Percentiles rank a stretch among this genome's conserved stretches.
Conservation (phyloP, 2,888 invertebrate species). For the Lordiphosa andalusiaca region DNA sequence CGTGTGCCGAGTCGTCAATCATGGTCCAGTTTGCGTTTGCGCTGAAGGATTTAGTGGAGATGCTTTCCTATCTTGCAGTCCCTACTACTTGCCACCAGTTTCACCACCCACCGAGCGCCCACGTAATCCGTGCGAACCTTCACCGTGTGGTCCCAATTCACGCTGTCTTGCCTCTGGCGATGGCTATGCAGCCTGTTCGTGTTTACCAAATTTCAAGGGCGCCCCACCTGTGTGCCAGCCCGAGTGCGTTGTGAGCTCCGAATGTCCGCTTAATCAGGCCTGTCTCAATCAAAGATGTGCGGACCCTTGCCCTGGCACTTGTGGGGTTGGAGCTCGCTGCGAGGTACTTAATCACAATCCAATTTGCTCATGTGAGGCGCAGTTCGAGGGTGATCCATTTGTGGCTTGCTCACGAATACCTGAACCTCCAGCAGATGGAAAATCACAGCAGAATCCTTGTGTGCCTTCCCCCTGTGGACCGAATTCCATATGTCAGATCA, state of each 20-base stretch:
- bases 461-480: slow-evolving; percentile 87
- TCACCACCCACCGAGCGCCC: slow-evolving; percentile 65
- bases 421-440: slow-evolving; percentile 69
- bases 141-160: slow-evolving; percentile 90
- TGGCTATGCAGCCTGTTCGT: slow-evolving; percentile 89
- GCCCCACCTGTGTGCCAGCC: slow-evolving; percentile 91
- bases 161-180: slow-evolving; percentile 86
- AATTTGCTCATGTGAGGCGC: slow-evolving; percentile 89
- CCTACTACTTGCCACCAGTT: slow-evolving; percentile 78
- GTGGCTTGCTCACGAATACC: slow-evolving; percentile 82
- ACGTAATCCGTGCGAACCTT: slow-evolving; percentile 88
- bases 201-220: slow-evolving; percentile 88
- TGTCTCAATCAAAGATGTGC: slow-evolving; percentile 90
- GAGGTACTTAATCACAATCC: slow-evolving; percentile 92
- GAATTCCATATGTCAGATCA: slow-evolving; percentile 91
- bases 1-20: slow-evolving; percentile 86
- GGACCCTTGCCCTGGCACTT: slow-evolving; percentile 92
- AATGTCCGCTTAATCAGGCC: slow-evolving; percentile 89
- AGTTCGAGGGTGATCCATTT: slow-evolving; percentile 91
- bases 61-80: slow-evolving; percentile 87
- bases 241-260: slow-evolving; percentile 91
- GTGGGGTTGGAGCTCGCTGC: slow-evolving; percentile 88
- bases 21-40: slow-evolving; percentile 89
- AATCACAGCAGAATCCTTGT: slow-evolving; percentile 82
- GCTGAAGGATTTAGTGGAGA: slow-evolving; percentile 86